phyloP scores from a whole-genome alignment of 2,888 invertebrate genomes.

The Drosophila borealis region DNA sequence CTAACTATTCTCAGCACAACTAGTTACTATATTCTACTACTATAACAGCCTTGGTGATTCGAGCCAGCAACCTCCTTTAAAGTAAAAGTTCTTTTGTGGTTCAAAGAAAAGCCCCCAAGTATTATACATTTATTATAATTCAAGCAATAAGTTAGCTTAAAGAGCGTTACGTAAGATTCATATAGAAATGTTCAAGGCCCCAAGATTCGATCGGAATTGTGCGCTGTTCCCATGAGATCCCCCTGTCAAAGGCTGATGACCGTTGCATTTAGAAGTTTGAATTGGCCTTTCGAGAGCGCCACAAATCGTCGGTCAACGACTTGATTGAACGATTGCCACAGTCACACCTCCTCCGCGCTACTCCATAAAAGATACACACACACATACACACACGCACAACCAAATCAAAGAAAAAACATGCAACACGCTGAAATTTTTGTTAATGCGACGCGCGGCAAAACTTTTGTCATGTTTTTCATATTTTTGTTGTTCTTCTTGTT shows the following conservation, averaged over 20 bases:
- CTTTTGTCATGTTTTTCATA: slow-evolving; percentile 69
- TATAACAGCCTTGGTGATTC: too few relatives aligned
- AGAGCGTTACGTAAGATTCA: too few relatives aligned
- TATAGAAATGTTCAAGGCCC: neutral
- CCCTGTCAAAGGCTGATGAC: slow-evolving; percentile 24
- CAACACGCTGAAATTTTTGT: slow-evolving; percentile 57
- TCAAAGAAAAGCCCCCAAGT: too few relatives aligned
- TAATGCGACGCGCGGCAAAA: slow-evolving; percentile 71
- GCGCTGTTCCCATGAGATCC: slow-evolving; percentile 5
- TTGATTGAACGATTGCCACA: slow-evolving; percentile 52
- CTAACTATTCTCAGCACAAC: too few relatives aligned
- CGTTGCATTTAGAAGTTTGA: slow-evolving; percentile 53
- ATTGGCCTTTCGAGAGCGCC: slow-evolving; percentile 38
- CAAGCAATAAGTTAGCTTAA: too few relatives aligned
- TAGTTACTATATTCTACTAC: too few relatives aligned
- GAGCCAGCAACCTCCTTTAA: too few relatives aligned
- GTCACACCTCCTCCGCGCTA: slow-evolving; percentile 9
- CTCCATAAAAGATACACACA: slow-evolving; percentile 14
- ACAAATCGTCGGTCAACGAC: slow-evolving; percentile 65
- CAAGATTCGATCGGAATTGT: slow-evolving; percentile 28
- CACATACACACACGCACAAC: slow-evolving; percentile 1
- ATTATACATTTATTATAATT: too few relatives aligned
- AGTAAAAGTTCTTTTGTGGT: too few relatives aligned
- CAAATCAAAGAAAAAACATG: slow-evolving; percentile 22
- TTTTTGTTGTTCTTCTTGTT: slow-evolving; percentile 28